Percentiles rank a stretch among this genome's conserved stretches.
Evolutionary conservation across 1,140 invertebrate species (phyloP).

Genomic region (Bathynomus jamesi): DNA sequence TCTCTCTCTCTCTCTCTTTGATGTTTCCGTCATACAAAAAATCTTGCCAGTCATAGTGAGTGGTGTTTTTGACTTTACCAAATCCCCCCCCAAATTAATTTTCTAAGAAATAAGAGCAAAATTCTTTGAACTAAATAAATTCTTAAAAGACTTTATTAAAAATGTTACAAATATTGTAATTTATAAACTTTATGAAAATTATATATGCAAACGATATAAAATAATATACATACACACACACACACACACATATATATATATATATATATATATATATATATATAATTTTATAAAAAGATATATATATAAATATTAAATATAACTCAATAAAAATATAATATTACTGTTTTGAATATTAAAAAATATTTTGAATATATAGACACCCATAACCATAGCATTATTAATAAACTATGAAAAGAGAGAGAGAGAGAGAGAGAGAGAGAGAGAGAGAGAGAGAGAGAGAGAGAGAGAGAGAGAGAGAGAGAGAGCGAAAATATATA

Average conservation of each 20-base stretch:
- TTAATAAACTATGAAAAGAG: too few species aligned
- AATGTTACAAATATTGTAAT: too few species aligned
- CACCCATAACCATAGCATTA: too few species aligned
- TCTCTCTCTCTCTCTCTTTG: not conserved
- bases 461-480: not conserved
- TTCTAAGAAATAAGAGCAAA: not conserved
- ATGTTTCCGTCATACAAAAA: not conserved
- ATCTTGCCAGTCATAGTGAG: not conserved
- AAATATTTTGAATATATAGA: too few species aligned
- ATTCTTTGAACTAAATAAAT: not conserved
- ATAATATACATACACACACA: not conserved
- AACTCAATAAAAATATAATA: not conserved
- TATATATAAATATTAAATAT: conserved; percentile 2
- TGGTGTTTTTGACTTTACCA: not conserved
- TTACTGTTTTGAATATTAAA: too few species aligned
- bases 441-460: not conserved
- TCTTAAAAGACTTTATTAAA: too few species aligned
- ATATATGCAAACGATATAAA: not conserved
- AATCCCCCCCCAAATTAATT: not conserved
- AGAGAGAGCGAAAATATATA: not conserved
- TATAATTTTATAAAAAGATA: not conserved
- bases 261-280: too few species aligned
- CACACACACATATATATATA: not conserved
- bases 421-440: not conserved
- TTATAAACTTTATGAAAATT: not conserved